Percentiles rank a stretch among this genome's conserved stretches.
Evolutionary conservation across 2,888 invertebrate species (phyloP).

Genomic region (Caenorhabditis uteleia): DNA sequence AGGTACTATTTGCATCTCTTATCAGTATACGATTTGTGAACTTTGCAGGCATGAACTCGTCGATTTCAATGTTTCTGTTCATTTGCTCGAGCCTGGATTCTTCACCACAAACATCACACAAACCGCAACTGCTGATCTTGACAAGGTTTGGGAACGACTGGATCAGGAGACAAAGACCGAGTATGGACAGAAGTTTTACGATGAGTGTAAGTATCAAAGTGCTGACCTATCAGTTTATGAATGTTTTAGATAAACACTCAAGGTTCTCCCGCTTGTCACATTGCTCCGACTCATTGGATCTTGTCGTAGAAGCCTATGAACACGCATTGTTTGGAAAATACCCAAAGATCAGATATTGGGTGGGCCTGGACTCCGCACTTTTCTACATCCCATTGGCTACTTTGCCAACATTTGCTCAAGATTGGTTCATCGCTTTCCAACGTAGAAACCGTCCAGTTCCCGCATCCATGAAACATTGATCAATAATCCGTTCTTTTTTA

Average conservation of each 20-base stretch:
- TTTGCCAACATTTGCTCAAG: slow-evolving; percentile 52
- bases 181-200: slow-evolving; percentile 45
- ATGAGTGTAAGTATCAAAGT: slow-evolving; percentile 35
- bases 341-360: slow-evolving; percentile 53
- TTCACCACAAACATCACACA: slow-evolving; percentile 61
- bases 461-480: slow-evolving; percentile 14
- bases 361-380: slow-evolving; percentile 50
- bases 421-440: slow-evolving; percentile 44
- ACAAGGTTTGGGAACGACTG: slow-evolving; percentile 43
- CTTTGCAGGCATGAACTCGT: slow-evolving; percentile 55
- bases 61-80: slow-evolving; percentile 56
- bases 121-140: slow-evolving; percentile 50
- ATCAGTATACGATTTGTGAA: slow-evolving; percentile 5
- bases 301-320: slow-evolving; percentile 50
- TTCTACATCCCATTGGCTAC: slow-evolving; percentile 56
- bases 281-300: slow-evolving; percentile 42
- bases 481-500: not conserved
- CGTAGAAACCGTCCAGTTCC: slow-evolving; percentile 44
- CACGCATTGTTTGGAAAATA: slow-evolving; percentile 47
- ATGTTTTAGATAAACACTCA: slow-evolving; percentile 47
- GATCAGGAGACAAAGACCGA: slow-evolving; percentile 37
- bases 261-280: slow-evolving; percentile 49
- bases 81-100: slow-evolving; percentile 64
- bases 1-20: slow-evolving; percentile 31
- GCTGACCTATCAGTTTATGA: too few relatives aligned